A percentile compares a stretch with the other conserved stretches of the same genome.
Evolutionary conservation across 2,888 invertebrate species (phyloP).

Genomic region (Chrysina gloriosa): DNA sequence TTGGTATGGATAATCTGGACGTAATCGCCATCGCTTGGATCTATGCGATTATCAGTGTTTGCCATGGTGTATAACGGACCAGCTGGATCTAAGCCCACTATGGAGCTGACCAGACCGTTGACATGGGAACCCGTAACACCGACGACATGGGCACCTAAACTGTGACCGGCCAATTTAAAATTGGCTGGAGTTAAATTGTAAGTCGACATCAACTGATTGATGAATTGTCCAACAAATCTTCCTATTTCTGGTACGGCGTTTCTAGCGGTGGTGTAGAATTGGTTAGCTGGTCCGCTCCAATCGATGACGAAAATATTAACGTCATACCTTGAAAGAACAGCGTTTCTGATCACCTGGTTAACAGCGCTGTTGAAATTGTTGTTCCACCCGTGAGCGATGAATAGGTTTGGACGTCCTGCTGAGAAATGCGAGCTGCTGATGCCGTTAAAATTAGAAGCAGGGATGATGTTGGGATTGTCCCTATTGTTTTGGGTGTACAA

Average conservation of each 20-base stretch:
- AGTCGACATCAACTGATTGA: slow-evolving; percentile 49
- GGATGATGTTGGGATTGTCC: slow-evolving; percentile 43
- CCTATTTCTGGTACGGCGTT: slow-evolving; percentile 53
- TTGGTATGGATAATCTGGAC: slow-evolving; percentile 61
- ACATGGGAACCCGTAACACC: slow-evolving; percentile 54
- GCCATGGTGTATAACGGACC: slow-evolving; percentile 52
- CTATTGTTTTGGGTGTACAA: slow-evolving; percentile 52
- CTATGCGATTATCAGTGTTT: slow-evolving; percentile 55
- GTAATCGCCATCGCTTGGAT: slow-evolving; percentile 57
- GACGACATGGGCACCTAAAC: slow-evolving; percentile 59
- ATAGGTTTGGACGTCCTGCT: slow-evolving; percentile 50
- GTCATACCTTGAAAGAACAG: slow-evolving; percentile 52
- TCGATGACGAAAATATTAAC: slow-evolving; percentile 59
- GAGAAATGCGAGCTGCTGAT: slow-evolving; percentile 49
- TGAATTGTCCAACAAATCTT: slow-evolving; percentile 51
- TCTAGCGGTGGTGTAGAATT: slow-evolving; percentile 50
- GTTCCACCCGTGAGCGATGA: slow-evolving; percentile 59
- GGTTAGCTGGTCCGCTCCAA: slow-evolving; percentile 54
- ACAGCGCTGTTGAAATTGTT: slow-evolving; percentile 53
- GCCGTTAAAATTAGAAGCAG: slow-evolving; percentile 39
- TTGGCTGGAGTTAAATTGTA: slow-evolving; percentile 48
- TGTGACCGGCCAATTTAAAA: slow-evolving; percentile 53
- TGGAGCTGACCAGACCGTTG: slow-evolving; percentile 52
- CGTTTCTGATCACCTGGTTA: slow-evolving; percentile 49
- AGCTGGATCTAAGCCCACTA: slow-evolving; percentile 61